These are phyloP conservation scores for Ancistrus triradiatus DNA, from an alignment of 2,113 vertebrate species.

Conservation along the genomic window DNA sequence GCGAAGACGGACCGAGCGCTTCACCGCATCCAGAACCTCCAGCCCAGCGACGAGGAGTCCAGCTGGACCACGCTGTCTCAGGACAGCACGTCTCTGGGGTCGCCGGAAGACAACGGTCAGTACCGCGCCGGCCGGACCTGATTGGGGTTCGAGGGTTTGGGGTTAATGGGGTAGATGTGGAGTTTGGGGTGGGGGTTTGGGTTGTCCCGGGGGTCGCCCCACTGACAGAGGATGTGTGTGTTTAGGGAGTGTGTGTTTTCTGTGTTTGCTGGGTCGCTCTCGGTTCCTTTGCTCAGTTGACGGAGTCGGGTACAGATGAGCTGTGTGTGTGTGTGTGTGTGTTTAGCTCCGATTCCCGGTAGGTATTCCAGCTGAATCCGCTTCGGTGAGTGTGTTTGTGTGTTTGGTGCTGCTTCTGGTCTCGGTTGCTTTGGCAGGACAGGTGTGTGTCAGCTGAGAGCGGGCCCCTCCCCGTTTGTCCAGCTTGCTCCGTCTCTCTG, in stretches of 20 bases:
- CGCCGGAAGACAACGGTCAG: slow-evolving; percentile 86
- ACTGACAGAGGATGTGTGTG: no score
- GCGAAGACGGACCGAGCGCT: slow-evolving; percentile 93
- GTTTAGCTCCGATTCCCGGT: background rate
- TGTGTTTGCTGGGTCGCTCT: slow-evolving; percentile 9
- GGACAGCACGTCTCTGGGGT: slow-evolving; percentile 82
- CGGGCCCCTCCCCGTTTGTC: background rate
- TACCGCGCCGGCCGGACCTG: no score
- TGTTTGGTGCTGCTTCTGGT: background rate
- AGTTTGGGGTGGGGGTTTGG: no score
- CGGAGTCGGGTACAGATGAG: no score
- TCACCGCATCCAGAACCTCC: slow-evolving; percentile 93
- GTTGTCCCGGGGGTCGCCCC: no score
- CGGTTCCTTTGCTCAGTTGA: no score
- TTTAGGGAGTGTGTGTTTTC: background rate
- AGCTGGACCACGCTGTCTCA: slow-evolving; percentile 97
- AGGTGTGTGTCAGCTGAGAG: slow-evolving; percentile 28
- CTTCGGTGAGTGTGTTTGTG: background rate
- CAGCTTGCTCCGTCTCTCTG: background rate
- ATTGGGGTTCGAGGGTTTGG: no score
- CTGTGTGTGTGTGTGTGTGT: slow-evolving; percentile 11
- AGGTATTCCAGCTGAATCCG: background rate
- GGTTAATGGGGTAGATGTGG: no score
- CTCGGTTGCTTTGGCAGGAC: background rate
- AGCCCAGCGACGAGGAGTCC: slow-evolving; percentile 91